Evolutionary conservation across 2,113 vertebrate species (phyloP).

Genomic region (Python bivittatus): DNA sequence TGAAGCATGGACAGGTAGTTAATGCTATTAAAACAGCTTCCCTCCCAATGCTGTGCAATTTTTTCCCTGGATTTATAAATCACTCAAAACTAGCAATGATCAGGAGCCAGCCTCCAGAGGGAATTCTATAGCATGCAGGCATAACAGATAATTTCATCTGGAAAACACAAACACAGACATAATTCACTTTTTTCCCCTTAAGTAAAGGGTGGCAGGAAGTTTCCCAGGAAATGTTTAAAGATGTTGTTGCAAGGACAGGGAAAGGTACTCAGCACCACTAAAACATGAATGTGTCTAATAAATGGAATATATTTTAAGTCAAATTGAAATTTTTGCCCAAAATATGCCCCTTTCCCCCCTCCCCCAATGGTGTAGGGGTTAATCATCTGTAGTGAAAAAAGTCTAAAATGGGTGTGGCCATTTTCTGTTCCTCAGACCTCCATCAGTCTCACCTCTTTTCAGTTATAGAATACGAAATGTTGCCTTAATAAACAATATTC

Average conservation of each 20-base stretch:
- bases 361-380: constrained; percentile 3
- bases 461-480: not conserved
- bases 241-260: not conserved
- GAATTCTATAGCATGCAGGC: not conserved
- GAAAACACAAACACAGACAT: not conserved
- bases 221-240: constrained; percentile 5
- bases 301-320: constrained; percentile 9
- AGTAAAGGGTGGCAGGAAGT: not conserved
- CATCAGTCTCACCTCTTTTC: not conserved
- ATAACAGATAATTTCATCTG: not conserved
- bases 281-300: not conserved
- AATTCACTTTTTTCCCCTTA: not conserved
- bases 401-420: not conserved
- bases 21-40: not conserved
- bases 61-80: not conserved
- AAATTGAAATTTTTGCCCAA: constrained; percentile 15
- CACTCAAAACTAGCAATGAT: not conserved
- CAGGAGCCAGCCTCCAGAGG: not conserved
- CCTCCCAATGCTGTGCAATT: not conserved
- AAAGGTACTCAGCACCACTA: not conserved
- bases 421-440: not conserved
- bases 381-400: not conserved
- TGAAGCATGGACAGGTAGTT: not conserved
- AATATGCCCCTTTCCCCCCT: not conserved
- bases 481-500: not conserved